Evolutionary conservation across 2,888 invertebrate genomes (phyloP).

Genomic region (Norana najaformis): DNA sequence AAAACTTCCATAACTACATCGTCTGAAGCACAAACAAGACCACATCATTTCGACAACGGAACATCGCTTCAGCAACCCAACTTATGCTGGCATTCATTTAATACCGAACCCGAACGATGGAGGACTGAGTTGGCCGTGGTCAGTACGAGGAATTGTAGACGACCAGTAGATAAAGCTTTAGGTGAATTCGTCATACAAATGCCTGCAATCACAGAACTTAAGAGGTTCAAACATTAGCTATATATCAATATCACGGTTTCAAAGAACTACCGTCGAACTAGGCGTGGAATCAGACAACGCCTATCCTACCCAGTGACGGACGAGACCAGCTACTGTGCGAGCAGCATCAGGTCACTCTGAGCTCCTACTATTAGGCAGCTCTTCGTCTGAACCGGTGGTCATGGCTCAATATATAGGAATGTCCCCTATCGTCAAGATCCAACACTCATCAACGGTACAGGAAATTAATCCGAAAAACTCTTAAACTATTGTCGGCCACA

Average conservation of each 20-base stretch:
- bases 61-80: background rate
- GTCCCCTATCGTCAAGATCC: background rate
- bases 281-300: background rate
- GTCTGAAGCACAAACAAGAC: background rate
- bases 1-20: background rate
- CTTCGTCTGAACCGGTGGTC: background rate
- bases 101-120: background rate
- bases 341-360: background rate
- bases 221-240: background rate
- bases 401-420: background rate
- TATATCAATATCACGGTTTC: background rate
- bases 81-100: background rate
- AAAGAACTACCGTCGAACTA: background rate
- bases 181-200: background rate
- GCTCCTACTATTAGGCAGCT: background rate
- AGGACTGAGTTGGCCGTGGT: background rate
- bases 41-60: background rate
- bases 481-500: background rate
- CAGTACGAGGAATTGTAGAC: background rate
- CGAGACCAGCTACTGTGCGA: background rate
- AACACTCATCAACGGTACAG: background rate
- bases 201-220: background rate
- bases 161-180: background rate
- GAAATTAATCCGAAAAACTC: background rate
- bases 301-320: background rate